Conservation (phyloP, 2,797 vertebrate species). For the Malurus leucopterus region DNA sequence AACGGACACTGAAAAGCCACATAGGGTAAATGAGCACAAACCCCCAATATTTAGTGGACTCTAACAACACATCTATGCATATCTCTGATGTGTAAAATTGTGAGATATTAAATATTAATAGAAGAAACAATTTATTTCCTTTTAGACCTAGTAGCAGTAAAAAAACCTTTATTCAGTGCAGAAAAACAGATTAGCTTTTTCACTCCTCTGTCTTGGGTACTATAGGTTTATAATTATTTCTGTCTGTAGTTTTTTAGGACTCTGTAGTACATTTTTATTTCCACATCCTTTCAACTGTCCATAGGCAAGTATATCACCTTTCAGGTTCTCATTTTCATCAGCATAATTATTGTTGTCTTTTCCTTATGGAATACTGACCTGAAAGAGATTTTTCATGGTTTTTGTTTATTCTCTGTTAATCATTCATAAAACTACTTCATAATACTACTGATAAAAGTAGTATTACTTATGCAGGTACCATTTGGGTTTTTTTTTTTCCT, state of each 20-base stretch:
- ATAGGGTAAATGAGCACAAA: neutral
- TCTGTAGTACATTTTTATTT: neutral
- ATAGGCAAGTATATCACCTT: neutral
- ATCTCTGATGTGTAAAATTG: neutral
- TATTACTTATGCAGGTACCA: neutral
- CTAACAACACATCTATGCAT: neutral
- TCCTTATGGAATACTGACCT: neutral
- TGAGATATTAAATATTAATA: neutral
- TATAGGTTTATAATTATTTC: neutral
- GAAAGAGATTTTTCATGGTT: neutral
- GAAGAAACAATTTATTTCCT: neutral
- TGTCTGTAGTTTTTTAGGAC: neutral
- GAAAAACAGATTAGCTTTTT: neutral
- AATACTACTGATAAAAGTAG: neutral
- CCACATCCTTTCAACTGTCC: neutral
- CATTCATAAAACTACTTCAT: neutral
- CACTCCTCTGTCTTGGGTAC: neutral
- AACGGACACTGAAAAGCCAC: neutral
- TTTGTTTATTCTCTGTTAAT: neutral
- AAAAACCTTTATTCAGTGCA: neutral
- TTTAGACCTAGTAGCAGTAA: neutral
- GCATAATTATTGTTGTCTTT: neutral
- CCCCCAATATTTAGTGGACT: neutral
- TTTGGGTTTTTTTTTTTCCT: rapidly evolving
- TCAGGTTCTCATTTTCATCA: neutral